These are phyloP conservation scores for Poeciliopsis retropinna DNA, from an alignment of 2,113 vertebrate genomes.

Conservation along the genomic window DNA sequence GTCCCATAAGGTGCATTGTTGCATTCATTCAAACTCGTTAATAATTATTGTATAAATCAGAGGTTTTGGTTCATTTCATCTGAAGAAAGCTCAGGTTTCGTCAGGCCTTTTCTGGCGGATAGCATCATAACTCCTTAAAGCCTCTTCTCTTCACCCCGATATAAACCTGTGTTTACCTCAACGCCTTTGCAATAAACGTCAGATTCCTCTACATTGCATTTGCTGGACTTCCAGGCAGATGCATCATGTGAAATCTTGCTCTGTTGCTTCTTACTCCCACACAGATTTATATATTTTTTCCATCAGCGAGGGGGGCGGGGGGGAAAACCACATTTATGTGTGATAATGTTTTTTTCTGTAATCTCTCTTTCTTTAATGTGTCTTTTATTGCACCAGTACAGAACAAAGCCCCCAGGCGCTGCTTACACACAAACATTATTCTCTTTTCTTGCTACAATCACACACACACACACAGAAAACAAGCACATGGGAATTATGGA, in stretches of 20 bases:
- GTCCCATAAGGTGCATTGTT: too few relatives aligned
- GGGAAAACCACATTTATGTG: conserved; percentile 48
- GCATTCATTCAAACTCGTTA: too few relatives aligned
- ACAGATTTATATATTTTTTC: conserved; percentile 59
- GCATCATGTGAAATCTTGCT: conserved; percentile 53
- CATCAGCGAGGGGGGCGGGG: conserved; percentile 10
- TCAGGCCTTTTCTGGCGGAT: background rate
- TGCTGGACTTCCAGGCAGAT: conserved; percentile 42
- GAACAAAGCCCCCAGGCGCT: conserved; percentile 65
- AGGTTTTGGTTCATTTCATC: too few relatives aligned
- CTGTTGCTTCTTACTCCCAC: conserved; percentile 67
- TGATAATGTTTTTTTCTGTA: conserved; percentile 66
- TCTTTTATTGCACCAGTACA: conserved; percentile 77
- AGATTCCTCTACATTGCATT: conserved; percentile 27
- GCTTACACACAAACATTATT: conserved; percentile 22
- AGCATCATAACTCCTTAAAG: conserved; percentile 11
- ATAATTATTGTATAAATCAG: too few relatives aligned
- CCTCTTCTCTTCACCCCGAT: background rate
- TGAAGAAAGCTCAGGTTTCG: background rate
- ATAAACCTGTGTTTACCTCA: conserved; percentile 3
- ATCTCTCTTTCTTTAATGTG: conserved; percentile 76
- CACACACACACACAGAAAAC: background rate
- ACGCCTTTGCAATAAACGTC: conserved; percentile 19
- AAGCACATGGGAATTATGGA: conserved; percentile 14
- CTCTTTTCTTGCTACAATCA: conserved; percentile 13